Conservation (phyloP, 2,113 vertebrate species). For the Delphinapterus leucas region DNA sequence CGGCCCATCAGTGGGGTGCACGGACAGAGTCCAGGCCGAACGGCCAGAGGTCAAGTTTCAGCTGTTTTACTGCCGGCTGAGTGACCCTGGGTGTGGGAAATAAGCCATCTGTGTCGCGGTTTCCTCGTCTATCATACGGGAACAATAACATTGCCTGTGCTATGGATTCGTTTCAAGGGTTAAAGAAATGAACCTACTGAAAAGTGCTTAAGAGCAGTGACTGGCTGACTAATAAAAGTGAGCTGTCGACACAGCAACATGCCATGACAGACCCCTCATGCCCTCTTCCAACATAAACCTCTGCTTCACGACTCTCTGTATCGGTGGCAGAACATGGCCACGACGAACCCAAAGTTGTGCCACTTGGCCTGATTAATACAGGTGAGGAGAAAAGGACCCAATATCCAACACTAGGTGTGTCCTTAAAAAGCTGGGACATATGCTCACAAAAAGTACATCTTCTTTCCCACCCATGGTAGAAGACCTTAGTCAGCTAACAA, state of each 20-base stretch:
- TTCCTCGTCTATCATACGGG: not conserved
- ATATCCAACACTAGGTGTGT: not conserved
- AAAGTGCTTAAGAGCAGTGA: not conserved
- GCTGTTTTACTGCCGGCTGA: not conserved
- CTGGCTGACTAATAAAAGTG: not conserved
- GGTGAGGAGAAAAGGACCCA: not conserved
- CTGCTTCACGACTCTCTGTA: not conserved
- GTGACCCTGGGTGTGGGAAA: not conserved
- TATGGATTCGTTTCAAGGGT: not conserved
- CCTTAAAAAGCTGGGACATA: not conserved
- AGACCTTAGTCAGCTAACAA: not conserved
- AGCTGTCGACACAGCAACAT: not conserved
- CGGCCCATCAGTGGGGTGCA: too few species aligned
- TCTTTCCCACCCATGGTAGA: not conserved
- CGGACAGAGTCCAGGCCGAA: not conserved
- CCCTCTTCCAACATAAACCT: not conserved
- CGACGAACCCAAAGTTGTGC: fast-evolving
- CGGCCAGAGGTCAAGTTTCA: not conserved
- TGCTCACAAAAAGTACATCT: not conserved
- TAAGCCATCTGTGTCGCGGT: too few species aligned
- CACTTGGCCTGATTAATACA: not conserved
- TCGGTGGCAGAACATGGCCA: fast-evolving
- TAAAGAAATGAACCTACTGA: not conserved
- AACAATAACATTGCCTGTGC: not conserved
- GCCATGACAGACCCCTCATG: fast-evolving